phyloP scores from a whole-genome alignment of 2,113 vertebrate species.

The Donacobius atricapilla region DNA sequence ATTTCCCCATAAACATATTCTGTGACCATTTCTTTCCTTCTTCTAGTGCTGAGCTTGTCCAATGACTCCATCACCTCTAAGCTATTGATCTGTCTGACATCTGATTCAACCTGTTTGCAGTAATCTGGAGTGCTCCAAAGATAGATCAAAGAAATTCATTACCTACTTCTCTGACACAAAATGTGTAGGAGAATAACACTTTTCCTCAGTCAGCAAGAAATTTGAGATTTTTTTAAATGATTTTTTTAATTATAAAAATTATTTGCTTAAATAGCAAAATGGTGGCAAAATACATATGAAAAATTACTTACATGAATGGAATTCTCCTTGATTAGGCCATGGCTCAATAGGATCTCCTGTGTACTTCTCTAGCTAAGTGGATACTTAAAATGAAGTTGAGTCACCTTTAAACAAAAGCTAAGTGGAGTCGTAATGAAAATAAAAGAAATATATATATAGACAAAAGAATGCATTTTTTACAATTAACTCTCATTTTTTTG shows the following conservation, averaged over 20 bases:
- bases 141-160: conserved; percentile 35
- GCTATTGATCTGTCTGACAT: conserved; percentile 68
- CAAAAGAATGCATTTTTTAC: accelerated
- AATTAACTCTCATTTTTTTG: not conserved
- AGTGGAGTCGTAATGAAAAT: no score
- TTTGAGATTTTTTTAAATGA: not conserved
- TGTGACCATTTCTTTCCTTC: conserved; percentile 19
- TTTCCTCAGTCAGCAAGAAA: not conserved
- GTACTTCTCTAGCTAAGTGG: not conserved
- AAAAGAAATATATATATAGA: not conserved
- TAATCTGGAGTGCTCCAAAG: conserved; percentile 48
- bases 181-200: not conserved
- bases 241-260: not conserved
- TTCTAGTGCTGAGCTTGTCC: not conserved
- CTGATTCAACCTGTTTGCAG: conserved; percentile 48
- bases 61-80: conserved; percentile 18
- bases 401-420: not conserved
- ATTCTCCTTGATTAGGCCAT: not conserved
- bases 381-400: not conserved
- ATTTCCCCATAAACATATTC: not conserved
- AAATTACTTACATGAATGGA: not conserved
- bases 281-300: not conserved
- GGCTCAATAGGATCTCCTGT: not conserved
- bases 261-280: not conserved
- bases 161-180: not conserved